Evolutionary conservation across 2,797 vertebrate species (phyloP).

Genomic region (Acridotheres tristis): DNA sequence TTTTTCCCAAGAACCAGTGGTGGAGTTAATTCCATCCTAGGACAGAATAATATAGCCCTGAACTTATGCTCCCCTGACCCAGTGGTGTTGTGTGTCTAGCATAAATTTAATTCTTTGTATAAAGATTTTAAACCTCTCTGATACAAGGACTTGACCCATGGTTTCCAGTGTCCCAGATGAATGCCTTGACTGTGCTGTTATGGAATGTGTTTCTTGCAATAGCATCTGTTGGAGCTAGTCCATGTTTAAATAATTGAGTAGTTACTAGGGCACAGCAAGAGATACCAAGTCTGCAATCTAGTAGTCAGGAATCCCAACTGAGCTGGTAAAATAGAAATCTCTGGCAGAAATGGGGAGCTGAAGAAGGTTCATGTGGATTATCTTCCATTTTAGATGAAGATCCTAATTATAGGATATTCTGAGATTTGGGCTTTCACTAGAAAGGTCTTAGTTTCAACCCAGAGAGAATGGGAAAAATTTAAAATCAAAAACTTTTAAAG

Average conservation of each 20-base stretch:
- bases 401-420: not conserved
- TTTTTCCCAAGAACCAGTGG: not conserved
- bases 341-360: not conserved
- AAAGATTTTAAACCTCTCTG: conserved; percentile 1
- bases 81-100: not conserved
- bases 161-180: not conserved
- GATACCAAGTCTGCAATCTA: not conserved
- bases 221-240: conserved; percentile 16
- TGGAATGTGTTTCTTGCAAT: not conserved
- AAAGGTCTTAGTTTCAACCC: not conserved
- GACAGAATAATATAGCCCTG: not conserved
- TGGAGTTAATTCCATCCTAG: not conserved
- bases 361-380: not conserved
- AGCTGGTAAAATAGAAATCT: not conserved
- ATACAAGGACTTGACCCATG: not conserved
- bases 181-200: not conserved
- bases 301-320: not conserved
- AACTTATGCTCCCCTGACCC: not conserved
- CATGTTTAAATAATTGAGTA: conserved; percentile 49
- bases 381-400: not conserved
- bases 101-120: not conserved
- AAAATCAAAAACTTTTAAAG: not conserved
- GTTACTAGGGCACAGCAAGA: conserved; percentile 22
- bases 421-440: not conserved
- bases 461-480: not conserved